These are phyloP conservation scores for Manis crassicaudata DNA, from an alignment of 2,797 vertebrate species.

Conservation along the genomic window DNA sequence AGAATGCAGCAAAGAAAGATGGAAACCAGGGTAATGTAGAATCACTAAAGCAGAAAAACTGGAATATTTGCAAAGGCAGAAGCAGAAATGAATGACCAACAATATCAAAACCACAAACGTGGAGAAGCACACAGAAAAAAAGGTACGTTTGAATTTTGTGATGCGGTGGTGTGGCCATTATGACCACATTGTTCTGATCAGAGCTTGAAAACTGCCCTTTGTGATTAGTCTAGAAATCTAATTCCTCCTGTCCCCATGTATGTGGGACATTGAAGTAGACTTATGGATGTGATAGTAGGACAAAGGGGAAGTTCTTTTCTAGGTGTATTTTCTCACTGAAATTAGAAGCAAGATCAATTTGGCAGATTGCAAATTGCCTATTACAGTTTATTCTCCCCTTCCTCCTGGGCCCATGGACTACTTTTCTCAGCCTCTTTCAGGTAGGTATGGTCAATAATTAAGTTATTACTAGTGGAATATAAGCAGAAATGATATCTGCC, in stretches of 20 bases:
- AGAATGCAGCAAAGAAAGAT: background rate
- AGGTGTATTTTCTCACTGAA: constrained; percentile 26
- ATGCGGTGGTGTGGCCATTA: background rate
- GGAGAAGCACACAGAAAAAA: background rate
- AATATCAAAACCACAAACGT: background rate
- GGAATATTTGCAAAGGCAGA: constrained; percentile 3
- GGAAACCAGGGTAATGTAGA: background rate
- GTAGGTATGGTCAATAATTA: background rate
- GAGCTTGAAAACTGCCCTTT: background rate
- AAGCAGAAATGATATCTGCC: background rate
- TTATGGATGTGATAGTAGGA: background rate
- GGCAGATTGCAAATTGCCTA: background rate
- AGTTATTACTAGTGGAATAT: background rate
- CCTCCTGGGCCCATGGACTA: background rate
- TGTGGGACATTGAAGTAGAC: background rate
- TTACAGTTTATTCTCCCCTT: background rate
- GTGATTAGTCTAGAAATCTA: background rate
- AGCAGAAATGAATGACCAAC: background rate
- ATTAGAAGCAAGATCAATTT: constrained; percentile 7
- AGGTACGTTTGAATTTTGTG: background rate
- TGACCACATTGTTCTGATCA: background rate
- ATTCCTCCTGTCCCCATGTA: background rate
- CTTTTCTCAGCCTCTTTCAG: background rate
- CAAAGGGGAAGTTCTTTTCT: constrained; percentile 4
- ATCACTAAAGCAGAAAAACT: constrained; percentile 16